These are phyloP conservation scores for Phthorimaea operculella DNA, from an alignment of 1,140 invertebrate species.

Conservation along the genomic window DNA sequence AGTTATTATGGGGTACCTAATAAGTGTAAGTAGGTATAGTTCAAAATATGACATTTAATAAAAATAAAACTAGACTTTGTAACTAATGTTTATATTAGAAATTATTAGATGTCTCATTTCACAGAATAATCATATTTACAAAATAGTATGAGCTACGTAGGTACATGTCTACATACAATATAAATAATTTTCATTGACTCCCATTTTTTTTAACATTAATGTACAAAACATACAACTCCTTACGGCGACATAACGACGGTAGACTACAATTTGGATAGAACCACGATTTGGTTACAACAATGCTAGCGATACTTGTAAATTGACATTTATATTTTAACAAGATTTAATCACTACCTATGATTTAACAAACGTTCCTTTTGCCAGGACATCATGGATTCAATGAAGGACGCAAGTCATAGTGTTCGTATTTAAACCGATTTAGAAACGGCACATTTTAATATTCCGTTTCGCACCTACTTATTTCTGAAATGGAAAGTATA, in stretches of 20 bases:
- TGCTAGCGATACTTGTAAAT: not conserved
- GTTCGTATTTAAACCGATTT: no score
- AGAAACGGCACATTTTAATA: no score
- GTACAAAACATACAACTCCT: conserved; percentile 42
- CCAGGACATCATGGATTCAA: not conserved
- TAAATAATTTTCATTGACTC: conserved; percentile 62
- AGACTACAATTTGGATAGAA: not conserved
- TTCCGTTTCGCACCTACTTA: no score
- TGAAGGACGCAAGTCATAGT: not conserved
- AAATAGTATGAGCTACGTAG: conserved; percentile 59
- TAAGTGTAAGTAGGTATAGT: no score
- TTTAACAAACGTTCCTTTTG: not conserved
- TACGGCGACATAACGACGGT: conserved; percentile 20
- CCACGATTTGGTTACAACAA: not conserved
- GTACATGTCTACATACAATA: conserved; percentile 58
- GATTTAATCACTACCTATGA: not conserved
- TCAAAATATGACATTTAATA: no score
- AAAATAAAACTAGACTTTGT: conserved; percentile 61
- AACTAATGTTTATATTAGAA: conserved; percentile 65
- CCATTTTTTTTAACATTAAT: conserved; percentile 45
- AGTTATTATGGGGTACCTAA: no score
- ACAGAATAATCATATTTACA: conserved; percentile 65
- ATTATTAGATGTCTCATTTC: conserved; percentile 63
- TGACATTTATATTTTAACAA: not conserved
- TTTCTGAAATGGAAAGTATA: no score